Evolutionary conservation across 1,140 invertebrate genomes (phyloP), one percentile per base, ranked within the genome.

Genomic region (Drosophila pseudoananassae): DNA sequence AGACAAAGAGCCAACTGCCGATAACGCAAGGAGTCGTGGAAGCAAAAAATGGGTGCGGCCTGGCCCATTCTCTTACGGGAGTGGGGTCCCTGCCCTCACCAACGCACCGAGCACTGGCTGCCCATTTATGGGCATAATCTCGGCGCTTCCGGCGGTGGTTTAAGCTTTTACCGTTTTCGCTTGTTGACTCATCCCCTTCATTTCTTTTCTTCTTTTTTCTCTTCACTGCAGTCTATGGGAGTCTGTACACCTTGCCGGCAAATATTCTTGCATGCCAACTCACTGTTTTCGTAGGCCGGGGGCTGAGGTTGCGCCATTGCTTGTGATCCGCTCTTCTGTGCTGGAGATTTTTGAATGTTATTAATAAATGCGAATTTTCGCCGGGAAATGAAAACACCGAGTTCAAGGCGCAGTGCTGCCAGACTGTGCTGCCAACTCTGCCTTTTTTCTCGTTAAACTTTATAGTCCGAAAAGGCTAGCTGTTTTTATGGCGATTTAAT

Each of bases 261-360:
- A 20, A 54, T 53, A 54, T 36, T 64, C 15, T 63, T 20, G 47
- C 47, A 54, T 51, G 45, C 33, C 45, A 72, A 90, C 90, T 91
- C 72, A 91, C 90, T 91, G 69, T 91, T 91, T 75, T 91, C 81
- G 51, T 91, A 91, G 55, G 82, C 90, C 55, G 90, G 90, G 85
- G 70, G 73, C 80, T 91, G 90, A 47, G 81, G 89, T 85, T 90
- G 89, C 46, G 89, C 83, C 89, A 90, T 90, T 68, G 47, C 45
- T 31, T 33, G 53, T 49, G 40, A 73, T 36, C 43, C 58, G 47
- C 23, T 74, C 25, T 47, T 68, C 20, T 68, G 55, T 25, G 51
- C 45, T 58, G 45, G 40, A 49, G 33, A 17, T 15, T 45, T 71
- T 47, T 25, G 10, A 65, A 46, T 10, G 12, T 61, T 76, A 74